Percentiles rank a stretch among this genome's conserved stretches.
Conservation (phyloP, 2,888 invertebrate genomes). For the Eugnorisma glareosa region DNA sequence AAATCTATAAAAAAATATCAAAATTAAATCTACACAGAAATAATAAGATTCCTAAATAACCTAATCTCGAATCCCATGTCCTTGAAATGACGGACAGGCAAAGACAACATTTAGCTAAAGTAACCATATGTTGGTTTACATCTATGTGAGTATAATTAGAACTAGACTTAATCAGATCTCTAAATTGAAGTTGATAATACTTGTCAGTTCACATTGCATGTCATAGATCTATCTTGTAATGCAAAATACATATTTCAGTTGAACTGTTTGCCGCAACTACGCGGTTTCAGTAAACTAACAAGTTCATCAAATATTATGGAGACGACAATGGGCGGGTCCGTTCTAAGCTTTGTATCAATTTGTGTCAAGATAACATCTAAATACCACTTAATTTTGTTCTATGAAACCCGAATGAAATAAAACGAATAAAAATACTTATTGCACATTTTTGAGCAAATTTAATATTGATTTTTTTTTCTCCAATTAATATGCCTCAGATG, state of each 20-base stretch:
- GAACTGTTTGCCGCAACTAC: not conserved
- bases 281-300: constrained; percentile 22
- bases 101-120: constrained; percentile 19
- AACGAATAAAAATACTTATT: not conserved
- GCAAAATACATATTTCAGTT: not conserved
- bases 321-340: constrained; percentile 19
- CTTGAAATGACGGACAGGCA: constrained; percentile 24
- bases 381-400: not conserved
- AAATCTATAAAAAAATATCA: constrained; percentile 41
- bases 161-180: constrained; percentile 47
- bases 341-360: constrained; percentile 14
- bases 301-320: constrained; percentile 22
- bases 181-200: constrained; percentile 5
- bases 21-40: constrained; percentile 51
- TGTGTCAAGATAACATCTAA: not conserved
- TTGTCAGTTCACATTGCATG: constrained; percentile 14
- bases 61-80: constrained; percentile 36
- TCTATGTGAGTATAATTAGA: constrained; percentile 17
- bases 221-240: not conserved
- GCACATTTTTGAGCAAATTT: not conserved
- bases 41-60: constrained; percentile 37
- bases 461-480: not conserved
- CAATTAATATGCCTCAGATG: not conserved
- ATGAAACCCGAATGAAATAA: not conserved
- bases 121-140: constrained; percentile 12